These are phyloP conservation scores for Chrysaora quinquecirrha DNA, from an alignment of 30 jellyfish, hydroid and myxozoan genomes.

Conservation along the genomic window DNA sequence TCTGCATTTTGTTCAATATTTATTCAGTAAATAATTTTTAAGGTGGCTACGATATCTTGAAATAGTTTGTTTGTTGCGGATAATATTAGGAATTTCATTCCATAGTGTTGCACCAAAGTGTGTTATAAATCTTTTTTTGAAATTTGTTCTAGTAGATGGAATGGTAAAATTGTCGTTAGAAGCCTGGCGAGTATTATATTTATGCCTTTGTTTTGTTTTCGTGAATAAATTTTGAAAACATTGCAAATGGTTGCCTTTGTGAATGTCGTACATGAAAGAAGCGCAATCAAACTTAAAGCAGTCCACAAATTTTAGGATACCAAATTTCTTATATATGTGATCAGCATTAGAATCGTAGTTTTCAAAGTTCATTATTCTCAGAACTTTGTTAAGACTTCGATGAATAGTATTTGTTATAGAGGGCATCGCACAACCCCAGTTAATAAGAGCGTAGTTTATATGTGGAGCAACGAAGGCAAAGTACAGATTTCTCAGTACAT, in stretches of 20 bases:
- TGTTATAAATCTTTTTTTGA: too few relatives aligned
- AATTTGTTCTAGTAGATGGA: neutral
- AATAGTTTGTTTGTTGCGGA: too few relatives aligned
- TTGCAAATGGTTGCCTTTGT: neutral
- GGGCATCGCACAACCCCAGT: conserved; percentile 7
- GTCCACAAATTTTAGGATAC: conserved; percentile 6
- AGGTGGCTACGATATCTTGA: too few relatives aligned
- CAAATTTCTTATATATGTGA: neutral
- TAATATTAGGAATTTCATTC: too few relatives aligned
- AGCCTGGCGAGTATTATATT: neutral
- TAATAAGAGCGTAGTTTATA: conserved; percentile 6
- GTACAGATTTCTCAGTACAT: neutral
- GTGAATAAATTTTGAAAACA: neutral
- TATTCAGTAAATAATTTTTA: too few relatives aligned
- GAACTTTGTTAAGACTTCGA: conserved; percentile 4
- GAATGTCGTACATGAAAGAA: neutral
- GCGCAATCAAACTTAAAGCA: conserved; percentile 5
- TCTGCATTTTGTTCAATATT: too few relatives aligned
- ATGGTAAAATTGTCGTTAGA: neutral
- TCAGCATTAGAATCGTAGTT: neutral
- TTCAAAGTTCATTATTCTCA: conserved; percentile 1
- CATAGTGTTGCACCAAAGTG: too few relatives aligned
- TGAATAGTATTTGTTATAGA: neutral
- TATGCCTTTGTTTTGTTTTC: neutral
- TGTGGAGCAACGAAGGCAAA: conserved; percentile 18